A percentile compares a stretch with the other conserved stretches of the same genome.
Evolutionary conservation across 1,140 invertebrate species (phyloP).

Genomic region (Apis florea): DNA sequence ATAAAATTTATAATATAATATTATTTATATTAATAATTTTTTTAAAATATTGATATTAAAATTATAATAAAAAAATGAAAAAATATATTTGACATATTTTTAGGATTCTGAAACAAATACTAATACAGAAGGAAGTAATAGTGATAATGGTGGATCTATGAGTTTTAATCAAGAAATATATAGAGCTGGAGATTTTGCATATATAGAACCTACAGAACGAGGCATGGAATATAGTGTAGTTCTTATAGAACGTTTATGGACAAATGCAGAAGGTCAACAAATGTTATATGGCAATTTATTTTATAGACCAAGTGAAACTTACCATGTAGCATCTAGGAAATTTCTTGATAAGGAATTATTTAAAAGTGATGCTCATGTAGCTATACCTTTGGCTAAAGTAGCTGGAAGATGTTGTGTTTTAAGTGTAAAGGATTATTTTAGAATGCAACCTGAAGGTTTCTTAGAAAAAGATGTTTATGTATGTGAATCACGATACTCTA

Average conservation of each 20-base stretch:
- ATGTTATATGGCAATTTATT: constrained; percentile 92
- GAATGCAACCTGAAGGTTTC: constrained; percentile 92
- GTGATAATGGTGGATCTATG: constrained; percentile 80
- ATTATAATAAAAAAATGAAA: background rate
- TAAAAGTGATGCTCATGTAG: constrained; percentile 93
- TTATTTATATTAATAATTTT: too few species aligned
- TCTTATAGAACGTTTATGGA: constrained; percentile 93
- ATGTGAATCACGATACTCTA: constrained; percentile 97
- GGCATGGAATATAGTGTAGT: constrained; percentile 92
- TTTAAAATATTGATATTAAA: background rate
- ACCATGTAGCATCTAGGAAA: constrained; percentile 95
- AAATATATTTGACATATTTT: constrained; percentile 21
- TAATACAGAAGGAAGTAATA: constrained; percentile 64
- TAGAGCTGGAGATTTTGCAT: constrained; percentile 94
- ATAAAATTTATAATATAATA: constrained; percentile 7
- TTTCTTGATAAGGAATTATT: constrained; percentile 98
- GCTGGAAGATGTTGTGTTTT: constrained; percentile 96
- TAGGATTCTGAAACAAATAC: constrained; percentile 68
- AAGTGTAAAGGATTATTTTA: constrained; percentile 97
- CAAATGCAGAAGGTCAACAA: constrained; percentile 90
- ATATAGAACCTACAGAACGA: constrained; percentile 89
- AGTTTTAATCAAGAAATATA: constrained; percentile 88
- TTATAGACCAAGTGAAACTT: constrained; percentile 93
- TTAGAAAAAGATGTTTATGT: constrained; percentile 97
- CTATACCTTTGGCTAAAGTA: constrained; percentile 92